Base-by-base conservation (phyloP, 2,888 invertebrate genomes). In the Chaitophorus viminalis region DNA sequence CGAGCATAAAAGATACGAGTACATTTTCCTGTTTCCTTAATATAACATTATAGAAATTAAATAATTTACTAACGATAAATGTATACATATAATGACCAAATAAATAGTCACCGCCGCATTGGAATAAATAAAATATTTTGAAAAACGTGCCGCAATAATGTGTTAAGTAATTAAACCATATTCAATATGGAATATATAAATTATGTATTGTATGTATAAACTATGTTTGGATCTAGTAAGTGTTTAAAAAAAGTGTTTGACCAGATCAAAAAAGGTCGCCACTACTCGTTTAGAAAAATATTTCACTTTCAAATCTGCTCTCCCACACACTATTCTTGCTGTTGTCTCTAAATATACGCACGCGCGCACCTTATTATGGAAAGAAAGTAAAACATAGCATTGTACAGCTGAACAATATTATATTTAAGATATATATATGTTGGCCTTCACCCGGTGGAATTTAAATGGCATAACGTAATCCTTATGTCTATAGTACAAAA, bases 231-330 rank as follows among this genome's bases (percentile, higher is more conserved):
- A 82, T 54, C 52, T 60, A 75, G 83, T 75, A 36, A 52, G 36
- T 18, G 75, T 75, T 75, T 29, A 75, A 75, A 75, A 70, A 65
- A 39, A 79, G 36, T 29, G 72, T 78, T 86, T 72, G 86, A 78
- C 72, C 72, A 54, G 86, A 72, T 79, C 78, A 39, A 54, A 72
- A 78, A 78, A 78, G 76, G 84, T 76, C 84, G n/a, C 39, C 84
- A 68, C 46, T 76, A 84, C 76, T 76, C 39, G 84, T 65, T 76
- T 68, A 60, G 74, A 85, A 52, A 77, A 6, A 77, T 85, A 86
- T 86, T 86, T 86, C 70, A 86, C 86, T 86, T 86, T 86, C 86
- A 86, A 86, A 72, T 86, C 78, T 68, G 86, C n/a, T 72, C 78
- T 79, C 86, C 86, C 39, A 79, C 68, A 85, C 86, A 72, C 52